Percentiles rank a stretch among this genome's conserved stretches.
Conservation (phyloP, 2,113 vertebrate species). For the Gobiocypris rarus region DNA sequence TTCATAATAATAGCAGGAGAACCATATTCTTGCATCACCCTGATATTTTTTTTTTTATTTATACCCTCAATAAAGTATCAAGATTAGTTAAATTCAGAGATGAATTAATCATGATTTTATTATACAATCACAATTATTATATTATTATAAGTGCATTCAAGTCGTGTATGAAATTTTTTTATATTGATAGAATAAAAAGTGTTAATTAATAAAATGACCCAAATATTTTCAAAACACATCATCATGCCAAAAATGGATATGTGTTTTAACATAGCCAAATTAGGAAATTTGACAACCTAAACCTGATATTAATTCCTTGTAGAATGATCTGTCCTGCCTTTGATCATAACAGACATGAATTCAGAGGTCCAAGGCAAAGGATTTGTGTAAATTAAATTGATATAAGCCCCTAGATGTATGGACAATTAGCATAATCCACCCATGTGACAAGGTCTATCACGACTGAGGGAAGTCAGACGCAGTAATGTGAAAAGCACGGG, state of each 20-base stretch:
- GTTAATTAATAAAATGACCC: not conserved
- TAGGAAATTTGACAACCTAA: not conserved
- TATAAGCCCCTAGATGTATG: conserved; percentile 43
- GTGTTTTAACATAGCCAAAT: not conserved
- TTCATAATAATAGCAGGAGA: not conserved
- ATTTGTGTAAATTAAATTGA: conserved; percentile 42
- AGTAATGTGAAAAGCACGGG: conserved; percentile 63
- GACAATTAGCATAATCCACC: conserved; percentile 60
- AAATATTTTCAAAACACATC: conserved; percentile 19
- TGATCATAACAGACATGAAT: conserved; percentile 29
- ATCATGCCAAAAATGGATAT: not conserved
- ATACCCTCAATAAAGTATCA: too few relatives aligned
- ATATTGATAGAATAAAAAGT: not conserved
- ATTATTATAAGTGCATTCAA: not conserved
- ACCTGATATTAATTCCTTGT: conserved; percentile 7
- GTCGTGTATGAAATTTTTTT: not conserved
- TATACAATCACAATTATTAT: too few relatives aligned
- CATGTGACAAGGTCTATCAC: conserved; percentile 60
- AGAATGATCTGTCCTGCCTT: conserved; percentile 20
- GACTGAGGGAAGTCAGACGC: conserved; percentile 65
- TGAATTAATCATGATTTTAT: not conserved
- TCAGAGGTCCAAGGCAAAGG: conserved; percentile 25
- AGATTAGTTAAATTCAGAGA: not conserved
- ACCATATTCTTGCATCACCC: not conserved
- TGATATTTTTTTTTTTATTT: too few relatives aligned